Conservation (phyloP, 2,888 invertebrate species). For the Ceraclea dissimilis region DNA sequence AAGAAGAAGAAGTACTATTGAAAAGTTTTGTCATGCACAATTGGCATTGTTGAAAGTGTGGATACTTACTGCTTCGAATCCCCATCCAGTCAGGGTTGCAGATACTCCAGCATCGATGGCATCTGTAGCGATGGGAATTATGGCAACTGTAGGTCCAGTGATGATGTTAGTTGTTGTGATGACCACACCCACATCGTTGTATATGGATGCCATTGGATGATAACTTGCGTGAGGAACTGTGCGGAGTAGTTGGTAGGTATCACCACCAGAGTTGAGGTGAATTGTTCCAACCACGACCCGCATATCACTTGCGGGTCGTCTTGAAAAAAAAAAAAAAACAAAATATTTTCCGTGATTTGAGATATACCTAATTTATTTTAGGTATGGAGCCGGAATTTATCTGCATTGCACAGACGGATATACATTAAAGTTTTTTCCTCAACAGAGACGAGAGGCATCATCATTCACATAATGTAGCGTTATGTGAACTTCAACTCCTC, state of each 20-base stretch:
- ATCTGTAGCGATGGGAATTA: conserved; percentile 5
- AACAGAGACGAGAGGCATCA: no score
- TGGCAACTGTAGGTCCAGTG: conserved; percentile 6
- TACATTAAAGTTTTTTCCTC: no score
- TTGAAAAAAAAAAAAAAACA: neutral
- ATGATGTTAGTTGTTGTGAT: conserved; percentile 1
- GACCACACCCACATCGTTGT: conserved; percentile 16
- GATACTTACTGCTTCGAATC: conserved; percentile 10
- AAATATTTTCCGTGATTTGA: no score
- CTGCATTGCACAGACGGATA: no score
- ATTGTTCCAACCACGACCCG: conserved; percentile 31
- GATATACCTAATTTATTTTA: no score
- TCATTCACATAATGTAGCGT: no score
- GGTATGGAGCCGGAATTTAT: no score
- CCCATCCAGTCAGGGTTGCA: conserved; percentile 18
- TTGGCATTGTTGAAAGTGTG: no score
- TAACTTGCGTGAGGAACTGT: conserved; percentile 6
- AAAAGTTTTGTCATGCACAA: no score
- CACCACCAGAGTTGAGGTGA: conserved; percentile 27
- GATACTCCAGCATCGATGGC: neutral
- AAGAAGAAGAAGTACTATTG: no score
- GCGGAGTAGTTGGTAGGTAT: conserved; percentile 23
- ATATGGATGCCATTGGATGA: neutral
- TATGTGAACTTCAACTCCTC: no score
- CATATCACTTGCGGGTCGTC: neutral